phyloP scores from a whole-genome alignment of 2,113 vertebrate species.

The Campylomormyrus numenius region DNA sequence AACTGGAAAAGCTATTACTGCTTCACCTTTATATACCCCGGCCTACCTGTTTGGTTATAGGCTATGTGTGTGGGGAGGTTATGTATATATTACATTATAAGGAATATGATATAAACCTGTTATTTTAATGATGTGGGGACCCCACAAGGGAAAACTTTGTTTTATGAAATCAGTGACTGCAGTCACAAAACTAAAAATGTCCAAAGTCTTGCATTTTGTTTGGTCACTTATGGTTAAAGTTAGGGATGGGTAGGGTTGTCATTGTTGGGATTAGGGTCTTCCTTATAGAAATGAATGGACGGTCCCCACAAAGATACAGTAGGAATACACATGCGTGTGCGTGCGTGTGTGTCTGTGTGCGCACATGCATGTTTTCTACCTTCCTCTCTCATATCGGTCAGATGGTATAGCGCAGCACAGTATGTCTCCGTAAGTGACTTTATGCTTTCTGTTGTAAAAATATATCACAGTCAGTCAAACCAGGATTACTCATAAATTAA shows the following conservation, averaged over 20 bases:
- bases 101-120: neutral
- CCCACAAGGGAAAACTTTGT: neutral
- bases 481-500: neutral
- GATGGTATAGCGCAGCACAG: neutral
- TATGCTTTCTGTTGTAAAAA: neutral
- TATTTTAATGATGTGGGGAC: neutral
- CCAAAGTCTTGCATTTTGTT: neutral
- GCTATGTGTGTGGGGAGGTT: neutral
- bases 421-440: neutral
- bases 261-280: neutral
- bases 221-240: neutral
- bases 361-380: neutral
- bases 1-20: neutral
- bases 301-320: neutral
- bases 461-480: neutral
- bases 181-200: neutral
- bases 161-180: neutral
- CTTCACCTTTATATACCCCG: neutral
- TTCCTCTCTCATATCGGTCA: neutral
- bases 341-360: neutral
- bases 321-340: neutral
- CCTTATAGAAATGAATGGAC: neutral
- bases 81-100: neutral
- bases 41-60: neutral
- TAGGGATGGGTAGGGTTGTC: neutral